Evolutionary conservation across 2,113 vertebrate genomes (phyloP), one percentile per base, ranked within the genome.

Genomic region (Excalfactoria chinensis): DNA sequence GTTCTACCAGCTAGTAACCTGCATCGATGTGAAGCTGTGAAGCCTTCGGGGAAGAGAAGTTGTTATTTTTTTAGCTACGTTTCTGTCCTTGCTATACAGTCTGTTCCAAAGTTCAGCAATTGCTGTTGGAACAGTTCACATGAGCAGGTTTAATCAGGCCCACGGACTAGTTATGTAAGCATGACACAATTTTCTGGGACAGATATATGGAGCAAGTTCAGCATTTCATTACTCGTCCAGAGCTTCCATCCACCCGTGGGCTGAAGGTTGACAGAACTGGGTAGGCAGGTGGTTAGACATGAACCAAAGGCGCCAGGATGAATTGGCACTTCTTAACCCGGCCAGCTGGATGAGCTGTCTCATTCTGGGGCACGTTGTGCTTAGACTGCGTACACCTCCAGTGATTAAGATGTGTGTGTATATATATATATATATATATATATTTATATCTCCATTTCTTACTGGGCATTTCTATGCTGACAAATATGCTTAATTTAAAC

Each of bases 161-260:
- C 59, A n/a, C 64, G 90, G 89, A 73, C 71, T 63, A 67, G 88
- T 95, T 95, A 92, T 56, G 68, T 73, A 96, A 94, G 68, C 80
- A 69, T 67, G 81, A 88, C 1, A 28, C 59, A 63, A 93, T 87
- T 87, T 84, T 71, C 90, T 88, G 79, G 81, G 83, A 88, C 83
- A 84, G 83, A 93, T 94, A 84, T 78, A 86, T 30, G 60, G 64
- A 91, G 34, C 85, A 83, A 91, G 49, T 83, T 93, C 72, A 83
- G 83, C 79, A 93, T 93, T 85, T 89, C 78, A 73, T 89, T 77
- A 64, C 48, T 16, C 23, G 16, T 59, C 51, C 34, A 43, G 55
- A 85, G 21, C 19, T 55, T 80, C 55, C 46, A 41, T 41, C 41
- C 56, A 23, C 51, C 49, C 1, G 1, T 49, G 82, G 49, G 37